Evolutionary conservation across 2,113 vertebrate genomes (phyloP).

Genomic region (Nycticryphes semicollaris): DNA sequence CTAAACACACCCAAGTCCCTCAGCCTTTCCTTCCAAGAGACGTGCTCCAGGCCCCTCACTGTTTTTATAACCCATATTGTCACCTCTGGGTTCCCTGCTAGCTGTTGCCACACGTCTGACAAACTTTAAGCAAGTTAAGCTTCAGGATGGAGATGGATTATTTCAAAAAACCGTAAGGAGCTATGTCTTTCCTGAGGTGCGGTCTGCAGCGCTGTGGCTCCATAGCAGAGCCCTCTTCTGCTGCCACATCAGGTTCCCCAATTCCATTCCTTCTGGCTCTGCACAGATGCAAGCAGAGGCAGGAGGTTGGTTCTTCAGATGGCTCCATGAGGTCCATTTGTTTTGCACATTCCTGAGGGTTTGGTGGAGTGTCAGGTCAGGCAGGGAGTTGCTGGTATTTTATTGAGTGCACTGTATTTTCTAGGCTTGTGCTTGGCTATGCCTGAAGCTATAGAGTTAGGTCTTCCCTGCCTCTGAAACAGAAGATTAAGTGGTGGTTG

Average conservation of each 20-base stretch:
- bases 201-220: too few relatives aligned
- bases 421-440: rapidly evolving
- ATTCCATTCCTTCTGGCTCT: too few relatives aligned
- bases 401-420: neutral
- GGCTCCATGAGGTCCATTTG: rapidly evolving
- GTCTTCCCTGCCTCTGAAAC: neutral
- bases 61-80: too few relatives aligned
- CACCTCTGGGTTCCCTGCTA: rapidly evolving
- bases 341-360: rapidly evolving
- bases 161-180: neutral
- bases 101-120: rapidly evolving
- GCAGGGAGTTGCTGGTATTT: neutral
- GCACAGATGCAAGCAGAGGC: neutral
- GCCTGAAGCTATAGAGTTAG: neutral
- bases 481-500: rapidly evolving
- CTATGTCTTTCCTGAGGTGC: neutral
- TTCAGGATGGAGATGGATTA: neutral
- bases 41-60: too few relatives aligned
- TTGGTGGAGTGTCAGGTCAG: neutral
- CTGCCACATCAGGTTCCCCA: rapidly evolving
- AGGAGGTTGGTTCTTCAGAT: neutral
- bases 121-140: neutral
- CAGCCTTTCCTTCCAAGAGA: too few relatives aligned
- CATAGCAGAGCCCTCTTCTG: neutral
- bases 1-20: too few relatives aligned